Evolutionary conservation across 2,113 vertebrate species (phyloP).

Genomic region (Dinomys branickii): DNA sequence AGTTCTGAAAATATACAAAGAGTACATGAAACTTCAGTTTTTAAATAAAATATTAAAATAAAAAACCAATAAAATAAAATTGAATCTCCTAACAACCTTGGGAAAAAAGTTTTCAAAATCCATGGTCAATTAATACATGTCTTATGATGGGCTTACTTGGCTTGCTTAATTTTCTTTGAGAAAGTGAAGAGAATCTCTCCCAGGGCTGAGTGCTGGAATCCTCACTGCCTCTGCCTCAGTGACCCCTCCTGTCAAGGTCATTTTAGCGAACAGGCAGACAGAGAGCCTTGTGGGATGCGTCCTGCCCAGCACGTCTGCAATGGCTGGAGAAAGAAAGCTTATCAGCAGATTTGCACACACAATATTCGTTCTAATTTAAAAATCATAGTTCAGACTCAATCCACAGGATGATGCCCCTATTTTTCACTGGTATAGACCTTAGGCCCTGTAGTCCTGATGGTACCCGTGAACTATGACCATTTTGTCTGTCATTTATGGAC

Average conservation of each 20-base stretch:
- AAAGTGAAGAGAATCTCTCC: background rate
- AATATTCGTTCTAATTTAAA: background rate
- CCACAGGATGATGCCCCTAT: background rate
- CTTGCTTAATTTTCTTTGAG: background rate
- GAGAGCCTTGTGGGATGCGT: background rate
- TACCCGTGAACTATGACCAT: background rate
- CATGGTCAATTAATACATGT: background rate
- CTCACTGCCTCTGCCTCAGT: background rate
- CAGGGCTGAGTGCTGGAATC: background rate
- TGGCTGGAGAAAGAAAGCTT: background rate
- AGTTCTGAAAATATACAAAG: slow-evolving; percentile 8
- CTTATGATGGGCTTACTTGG: background rate
- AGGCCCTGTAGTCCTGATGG: background rate
- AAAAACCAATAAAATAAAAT: background rate
- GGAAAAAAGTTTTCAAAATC: background rate
- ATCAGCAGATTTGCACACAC: background rate
- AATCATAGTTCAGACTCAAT: background rate
- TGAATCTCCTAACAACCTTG: background rate
- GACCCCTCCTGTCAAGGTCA: background rate
- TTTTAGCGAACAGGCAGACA: background rate
- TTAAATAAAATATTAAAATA: background rate
- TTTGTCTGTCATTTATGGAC: background rate
- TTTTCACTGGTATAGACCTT: background rate
- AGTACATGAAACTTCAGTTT: background rate
- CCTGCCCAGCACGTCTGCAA: background rate